Base-by-base conservation (phyloP, 2,888 invertebrate species). In the Drosophila ustulata region DNA sequence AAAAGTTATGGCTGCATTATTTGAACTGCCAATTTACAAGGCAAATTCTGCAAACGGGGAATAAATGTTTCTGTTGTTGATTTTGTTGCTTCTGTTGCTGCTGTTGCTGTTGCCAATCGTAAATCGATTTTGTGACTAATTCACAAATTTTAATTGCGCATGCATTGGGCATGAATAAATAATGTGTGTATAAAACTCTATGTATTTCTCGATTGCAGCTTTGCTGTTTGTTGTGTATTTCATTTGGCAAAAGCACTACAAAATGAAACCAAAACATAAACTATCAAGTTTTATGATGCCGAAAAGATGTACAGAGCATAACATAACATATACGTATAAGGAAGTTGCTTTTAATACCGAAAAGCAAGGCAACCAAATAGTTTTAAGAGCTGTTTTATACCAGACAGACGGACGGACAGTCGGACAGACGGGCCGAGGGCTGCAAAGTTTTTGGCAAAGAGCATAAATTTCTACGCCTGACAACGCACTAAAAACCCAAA, bases 61-160 rank as follows among this genome's bases (percentile, higher is more conserved):
- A 37, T 18, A 46, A 13, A 34, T 39, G 41, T 46, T 57, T 59
- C 9, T 43, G 43, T 37, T 66, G 46, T 41, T 69, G 55, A 5
- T 37, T 4, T n/a, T 41, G 41, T 39, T 57, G 59, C 6, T 69
- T 51, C 8, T 43, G 32, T 13, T 51, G 23, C 4, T 51, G 46
- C 4, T 51, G 46, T 53, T 62, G 43, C n/a, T 47, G 41, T 39
- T 70, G 47, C 67, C 78, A 83, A 78, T 80, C 53, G 49, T 63
- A 76, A 86, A 86, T 82, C 84, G 82, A 82, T 87, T 83, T 82
- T 83, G 79, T 86, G 82, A 84, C 84, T 82, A 86, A 86, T 82
- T 82, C 82, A 72, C 58, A 72, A 81, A 84, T 87, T 77, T 79
- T 79, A 87, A 82, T 86, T 82, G 74, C 61, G 64, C 87, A 83